Base-by-base conservation (phyloP, 2,888 invertebrate genomes). In the Brachylomia viminalis region DNA sequence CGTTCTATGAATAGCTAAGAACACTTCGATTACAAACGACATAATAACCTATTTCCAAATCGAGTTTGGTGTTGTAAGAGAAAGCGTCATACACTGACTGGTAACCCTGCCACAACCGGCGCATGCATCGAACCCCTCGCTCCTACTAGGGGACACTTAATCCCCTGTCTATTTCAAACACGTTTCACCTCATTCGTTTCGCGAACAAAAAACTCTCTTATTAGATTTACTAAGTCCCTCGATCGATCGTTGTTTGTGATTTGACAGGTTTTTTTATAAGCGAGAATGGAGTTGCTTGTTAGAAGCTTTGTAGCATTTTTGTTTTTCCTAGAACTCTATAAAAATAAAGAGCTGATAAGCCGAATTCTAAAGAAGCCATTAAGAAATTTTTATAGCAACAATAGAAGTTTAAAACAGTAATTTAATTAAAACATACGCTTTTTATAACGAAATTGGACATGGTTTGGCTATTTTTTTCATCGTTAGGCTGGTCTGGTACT, bases 81-180 rank as follows among this genome's bases (percentile, higher is more conserved):
- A 84, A 74, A 86, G 72, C 79, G 62, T 66, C 77, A 82, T 65
- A 79, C 65, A 72, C 64, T 61, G 72, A 49, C 45, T 76, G 72
- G 59, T 84, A 86, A 80, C 82, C 84, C 85, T 83, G 80, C 87
- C 80, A 82, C 80, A 71, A 59, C 74, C 64, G 83, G 77, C 84
- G 83, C 80, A 83, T 82, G 81, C 87, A 83, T 72, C 77, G 78
- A 82, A 82, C 90, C 92, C 95, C 93, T 90, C 90, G 86, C 77
- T 74, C 70, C 82, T 72, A 82, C 72, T 91, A 93, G 94, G 95
- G 96, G 95, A 94, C 92, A 95, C 93, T 94, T 96, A 96, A 96
- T 95, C 96, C 96, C 95, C 95, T 94, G 96, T 95, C 96, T 95
- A 95, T 96, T 95, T 95, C 95, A 94, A 96, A 96, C 96, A 96